Evolutionary conservation across 2,113 vertebrate species (phyloP), one percentile per base, ranked within the genome.

Genomic region (Anguilla japonica): DNA sequence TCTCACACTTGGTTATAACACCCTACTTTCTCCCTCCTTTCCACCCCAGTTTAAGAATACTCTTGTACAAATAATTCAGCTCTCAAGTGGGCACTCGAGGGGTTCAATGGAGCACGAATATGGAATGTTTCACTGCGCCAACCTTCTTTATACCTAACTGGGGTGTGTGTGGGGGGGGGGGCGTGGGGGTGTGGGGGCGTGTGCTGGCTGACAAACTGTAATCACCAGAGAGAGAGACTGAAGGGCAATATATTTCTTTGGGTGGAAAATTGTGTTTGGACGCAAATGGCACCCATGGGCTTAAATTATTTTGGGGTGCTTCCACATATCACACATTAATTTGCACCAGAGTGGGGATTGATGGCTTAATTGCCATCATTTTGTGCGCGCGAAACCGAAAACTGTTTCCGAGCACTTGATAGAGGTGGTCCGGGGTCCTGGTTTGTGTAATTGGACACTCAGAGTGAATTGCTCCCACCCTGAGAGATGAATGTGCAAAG

Each of bases 41-140:
- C n/a, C 39, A 15, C 79, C 80, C 40, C 83, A 39, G 13, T 14
- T 84, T 81, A 81, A 81, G 40, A 81, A 81, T 46, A 41, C 80
- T 46, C 34, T 60, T 40, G 6, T 41, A 39, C 41, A 81, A 81
- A 81, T 81, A 81, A 41, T 81, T 81, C 22, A 40, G 41, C 79
- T 81, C 83, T 84, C 40, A 71, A 71, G 83, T 71, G 41, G 57
- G 57, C 83, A 84, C 63, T 43, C 83, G 43, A n/a, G 40, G 39
- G 39, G 40, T 16, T 71, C 60, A 26, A 39, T 84, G 34, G 83
- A 67, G 40, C 79, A 41, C 11, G 39, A 22, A 22, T 41, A 41
- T 6, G 9, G 16, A 41, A 81, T 22, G n/a, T 40, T 41, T 81
- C 79, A 81, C 79, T 22, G 20, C n/a, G 41, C 40, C 43, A 46